A percentile compares a stretch with the other conserved stretches of the same genome.
Evolutionary conservation across 2,113 vertebrate genomes (phyloP).

Genomic region (Progne subis): DNA sequence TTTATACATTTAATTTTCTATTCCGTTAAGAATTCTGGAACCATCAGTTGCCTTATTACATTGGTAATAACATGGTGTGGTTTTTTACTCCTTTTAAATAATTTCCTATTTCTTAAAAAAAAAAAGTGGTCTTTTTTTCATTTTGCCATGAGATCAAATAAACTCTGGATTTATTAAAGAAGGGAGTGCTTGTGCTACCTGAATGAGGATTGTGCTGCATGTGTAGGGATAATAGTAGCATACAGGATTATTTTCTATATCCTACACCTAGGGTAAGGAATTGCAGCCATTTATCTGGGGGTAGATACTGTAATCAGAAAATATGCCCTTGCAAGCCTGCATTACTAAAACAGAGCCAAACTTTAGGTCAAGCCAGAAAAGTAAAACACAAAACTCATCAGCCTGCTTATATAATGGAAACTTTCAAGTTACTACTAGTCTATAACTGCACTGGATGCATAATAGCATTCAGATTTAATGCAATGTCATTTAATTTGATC

Average conservation of each 20-base stretch:
- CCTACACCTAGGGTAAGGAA: neutral
- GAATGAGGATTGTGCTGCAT: neutral
- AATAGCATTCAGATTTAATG: neutral
- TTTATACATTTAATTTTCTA: neutral
- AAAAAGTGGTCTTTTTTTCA: accelerated
- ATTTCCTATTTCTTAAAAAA: neutral
- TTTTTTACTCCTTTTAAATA: neutral
- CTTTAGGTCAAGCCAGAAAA: neutral
- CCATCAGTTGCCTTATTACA: neutral
- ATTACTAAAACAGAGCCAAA: neutral
- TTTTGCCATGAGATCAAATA: neutral
- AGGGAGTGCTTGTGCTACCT: neutral
- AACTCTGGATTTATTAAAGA: neutral
- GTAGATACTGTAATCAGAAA: neutral
- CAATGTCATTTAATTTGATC: neutral
- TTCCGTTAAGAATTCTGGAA: neutral
- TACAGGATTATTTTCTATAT: neutral
- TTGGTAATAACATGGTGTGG: neutral
- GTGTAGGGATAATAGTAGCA: neutral
- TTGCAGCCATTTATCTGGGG: neutral
- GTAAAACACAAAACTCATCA: neutral
- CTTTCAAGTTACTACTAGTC: neutral
- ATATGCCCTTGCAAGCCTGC: neutral
- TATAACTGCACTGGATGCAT: neutral
- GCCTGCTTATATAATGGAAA: neutral